Conservation (phyloP, 1,140 invertebrate species). For the Orchestia grillus region DNA sequence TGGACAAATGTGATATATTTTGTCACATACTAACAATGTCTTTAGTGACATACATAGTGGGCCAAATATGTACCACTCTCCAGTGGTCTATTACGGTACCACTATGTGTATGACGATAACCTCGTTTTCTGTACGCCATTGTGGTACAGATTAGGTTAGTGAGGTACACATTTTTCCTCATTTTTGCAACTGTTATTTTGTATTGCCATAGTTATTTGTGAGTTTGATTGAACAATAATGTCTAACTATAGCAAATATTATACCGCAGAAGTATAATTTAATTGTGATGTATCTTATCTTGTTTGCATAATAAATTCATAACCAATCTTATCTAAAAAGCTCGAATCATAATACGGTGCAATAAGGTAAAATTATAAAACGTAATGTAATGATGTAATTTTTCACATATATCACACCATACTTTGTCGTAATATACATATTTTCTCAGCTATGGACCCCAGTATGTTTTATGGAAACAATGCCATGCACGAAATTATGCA, state of each 20-base stretch:
- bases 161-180: background rate
- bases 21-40: background rate
- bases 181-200: background rate
- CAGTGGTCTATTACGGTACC: background rate
- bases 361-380: background rate
- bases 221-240: background rate
- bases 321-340: background rate
- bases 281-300: background rate
- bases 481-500: background rate
- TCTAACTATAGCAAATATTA: background rate
- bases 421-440: background rate
- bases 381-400: background rate
- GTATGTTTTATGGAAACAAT: background rate
- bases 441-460: background rate
- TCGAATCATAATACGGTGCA: background rate
- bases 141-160: background rate
- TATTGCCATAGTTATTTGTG: background rate
- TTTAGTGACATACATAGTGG: background rate
- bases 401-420: background rate
- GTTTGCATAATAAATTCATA: background rate
- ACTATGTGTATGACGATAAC: background rate
- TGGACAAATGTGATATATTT: background rate
- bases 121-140: background rate
- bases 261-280: background rate
- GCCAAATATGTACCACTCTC: background rate